Conservation (phyloP, 2,113 vertebrate genomes). For the Clarias macrocephalus region DNA sequence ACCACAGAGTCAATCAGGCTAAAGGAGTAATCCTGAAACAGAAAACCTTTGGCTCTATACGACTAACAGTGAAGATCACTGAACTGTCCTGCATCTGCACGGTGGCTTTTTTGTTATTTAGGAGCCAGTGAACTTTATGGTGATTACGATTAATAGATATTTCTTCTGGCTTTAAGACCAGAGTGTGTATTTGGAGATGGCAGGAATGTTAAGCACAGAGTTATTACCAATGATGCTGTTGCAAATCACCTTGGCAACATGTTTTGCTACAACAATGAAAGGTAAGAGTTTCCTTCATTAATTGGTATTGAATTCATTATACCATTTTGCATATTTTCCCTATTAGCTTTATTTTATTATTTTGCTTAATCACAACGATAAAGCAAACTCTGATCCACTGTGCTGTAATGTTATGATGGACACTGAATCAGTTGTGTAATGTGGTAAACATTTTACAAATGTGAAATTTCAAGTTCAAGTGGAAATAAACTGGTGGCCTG, state of each 20-base stretch:
- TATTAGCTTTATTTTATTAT: not conserved
- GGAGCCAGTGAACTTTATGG: not conserved
- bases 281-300: constrained; percentile 37
- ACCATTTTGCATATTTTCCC: not conserved
- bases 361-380: not conserved
- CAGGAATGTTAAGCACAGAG: not conserved
- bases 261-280: constrained; percentile 18
- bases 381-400: not conserved
- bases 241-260: constrained; percentile 6
- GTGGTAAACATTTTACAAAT: not conserved
- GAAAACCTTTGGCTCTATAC: not conserved
- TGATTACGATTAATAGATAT: not conserved
- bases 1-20: not conserved
- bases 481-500: not conserved
- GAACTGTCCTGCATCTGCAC: not conserved
- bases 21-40: constrained; percentile 18
- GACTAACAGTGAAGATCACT: not conserved
- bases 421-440: not conserved
- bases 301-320: not conserved
- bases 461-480: not conserved
- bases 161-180: too few relatives aligned
- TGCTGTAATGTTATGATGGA: not conserved
- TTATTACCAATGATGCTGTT: constrained; percentile 24
- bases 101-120: not conserved
- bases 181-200: constrained; percentile 7